These are phyloP conservation scores for Corythaeola cristata DNA, from an alignment of 2,113 vertebrate species.

Conservation along the genomic window DNA sequence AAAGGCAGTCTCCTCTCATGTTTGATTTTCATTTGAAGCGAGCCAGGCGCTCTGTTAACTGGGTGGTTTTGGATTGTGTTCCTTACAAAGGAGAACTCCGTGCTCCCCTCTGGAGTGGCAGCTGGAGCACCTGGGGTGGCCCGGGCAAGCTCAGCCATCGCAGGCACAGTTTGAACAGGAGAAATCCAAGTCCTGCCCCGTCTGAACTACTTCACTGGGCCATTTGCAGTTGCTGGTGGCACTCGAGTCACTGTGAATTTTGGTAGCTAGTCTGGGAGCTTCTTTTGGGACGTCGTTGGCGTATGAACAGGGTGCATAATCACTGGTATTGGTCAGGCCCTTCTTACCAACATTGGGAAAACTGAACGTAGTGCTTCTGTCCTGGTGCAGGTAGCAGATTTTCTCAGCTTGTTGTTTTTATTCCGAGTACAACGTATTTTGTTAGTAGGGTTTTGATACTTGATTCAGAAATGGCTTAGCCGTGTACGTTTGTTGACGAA, in stretches of 20 bases:
- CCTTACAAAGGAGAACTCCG: neutral
- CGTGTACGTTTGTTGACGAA: neutral
- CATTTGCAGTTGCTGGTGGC: neutral
- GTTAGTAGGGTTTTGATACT: constrained; percentile 42
- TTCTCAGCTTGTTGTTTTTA: neutral
- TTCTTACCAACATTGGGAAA: neutral
- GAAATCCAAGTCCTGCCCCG: neutral
- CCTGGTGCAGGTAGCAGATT: neutral
- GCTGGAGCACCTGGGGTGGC: neutral
- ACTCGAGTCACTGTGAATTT: neutral
- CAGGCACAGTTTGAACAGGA: neutral
- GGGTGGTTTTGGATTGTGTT: neutral
- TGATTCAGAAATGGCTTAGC: constrained; percentile 42
- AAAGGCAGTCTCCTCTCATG: neutral
- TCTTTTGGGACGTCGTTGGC: neutral
- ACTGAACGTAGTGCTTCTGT: neutral
- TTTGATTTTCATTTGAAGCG: neutral
- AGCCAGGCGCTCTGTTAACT: neutral
- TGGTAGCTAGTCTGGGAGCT: neutral
- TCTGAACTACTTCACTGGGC: neutral
- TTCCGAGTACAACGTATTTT: constrained; percentile 25
- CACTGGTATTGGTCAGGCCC: neutral
- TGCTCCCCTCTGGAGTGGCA: neutral
- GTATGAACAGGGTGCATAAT: neutral
- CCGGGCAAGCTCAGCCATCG: neutral